Evolutionary conservation across 1,140 invertebrate genomes (phyloP).

Genomic region (Uloborus diversus): DNA sequence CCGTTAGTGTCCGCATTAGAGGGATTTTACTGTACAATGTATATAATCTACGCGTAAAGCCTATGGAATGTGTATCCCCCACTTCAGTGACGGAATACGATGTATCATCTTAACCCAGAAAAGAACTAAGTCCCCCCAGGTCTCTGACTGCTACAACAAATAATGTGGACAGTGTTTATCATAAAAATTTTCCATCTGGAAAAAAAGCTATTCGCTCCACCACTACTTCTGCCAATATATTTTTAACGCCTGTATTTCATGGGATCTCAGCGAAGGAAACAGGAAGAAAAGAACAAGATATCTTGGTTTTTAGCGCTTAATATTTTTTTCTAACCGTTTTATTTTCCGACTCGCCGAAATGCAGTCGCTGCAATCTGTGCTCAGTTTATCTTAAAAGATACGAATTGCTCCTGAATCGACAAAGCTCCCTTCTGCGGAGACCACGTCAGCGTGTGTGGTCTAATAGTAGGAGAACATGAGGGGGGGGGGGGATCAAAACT

Average conservation of each 20-base stretch:
- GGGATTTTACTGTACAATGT: too few species aligned
- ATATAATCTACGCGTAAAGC: too few species aligned
- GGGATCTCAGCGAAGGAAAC: background rate
- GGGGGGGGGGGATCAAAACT: background rate
- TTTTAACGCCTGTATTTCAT: slow-evolving; percentile 37
- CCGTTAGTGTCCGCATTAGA: too few species aligned
- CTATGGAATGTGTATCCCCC: too few species aligned
- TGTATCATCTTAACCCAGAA: too few species aligned
- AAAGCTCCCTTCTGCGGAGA: slow-evolving; percentile 12
- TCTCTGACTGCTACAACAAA: background rate
- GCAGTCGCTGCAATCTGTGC: background rate
- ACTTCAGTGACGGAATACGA: too few species aligned
- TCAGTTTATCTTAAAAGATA: slow-evolving; percentile 49
- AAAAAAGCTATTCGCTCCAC: background rate
- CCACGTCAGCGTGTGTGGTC: slow-evolving; percentile 35
- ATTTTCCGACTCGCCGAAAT: background rate
- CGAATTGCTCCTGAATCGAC: slow-evolving; percentile 21
- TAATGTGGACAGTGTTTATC: slow-evolving; percentile 41
- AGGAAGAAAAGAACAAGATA: background rate
- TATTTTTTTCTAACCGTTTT: slow-evolving; percentile 14
- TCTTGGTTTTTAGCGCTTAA: slow-evolving; percentile 1
- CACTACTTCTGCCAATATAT: slow-evolving; percentile 30
- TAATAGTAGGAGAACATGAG: background rate
- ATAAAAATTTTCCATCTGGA: slow-evolving; percentile 48
- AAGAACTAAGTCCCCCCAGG: background rate